Conservation (phyloP, 2,888 invertebrate genomes). For the Drosophila glabriapex region DNA sequence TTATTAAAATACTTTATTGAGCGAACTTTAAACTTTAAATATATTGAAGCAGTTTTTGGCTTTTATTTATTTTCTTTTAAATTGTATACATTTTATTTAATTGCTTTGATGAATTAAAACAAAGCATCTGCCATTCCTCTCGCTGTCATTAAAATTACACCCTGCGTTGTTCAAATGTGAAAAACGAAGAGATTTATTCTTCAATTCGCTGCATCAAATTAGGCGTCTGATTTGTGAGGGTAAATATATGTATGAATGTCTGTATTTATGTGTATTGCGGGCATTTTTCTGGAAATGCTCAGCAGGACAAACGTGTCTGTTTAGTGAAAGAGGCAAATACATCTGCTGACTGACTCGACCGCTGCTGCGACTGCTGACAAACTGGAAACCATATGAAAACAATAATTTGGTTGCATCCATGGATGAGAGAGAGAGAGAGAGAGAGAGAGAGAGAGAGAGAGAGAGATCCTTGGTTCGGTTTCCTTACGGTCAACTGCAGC, state of each 20-base stretch:
- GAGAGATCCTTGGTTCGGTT: constrained; percentile 24
- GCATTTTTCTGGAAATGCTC: constrained; percentile 45
- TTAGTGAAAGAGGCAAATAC: constrained; percentile 40
- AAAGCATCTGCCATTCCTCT: background rate
- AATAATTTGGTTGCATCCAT: constrained; percentile 64
- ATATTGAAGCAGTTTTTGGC: background rate
- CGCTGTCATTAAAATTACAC: background rate
- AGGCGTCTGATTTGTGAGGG: constrained; percentile 62
- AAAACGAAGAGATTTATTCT: constrained; percentile 24
- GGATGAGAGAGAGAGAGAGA: constrained; percentile 6
- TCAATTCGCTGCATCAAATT: constrained; percentile 56
- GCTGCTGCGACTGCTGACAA: constrained; percentile 58
- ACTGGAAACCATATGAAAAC: constrained; percentile 77
- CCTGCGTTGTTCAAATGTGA: background rate
- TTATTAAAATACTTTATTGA: background rate
- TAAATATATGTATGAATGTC: constrained; percentile 5
- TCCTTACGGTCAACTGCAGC: constrained; percentile 75
- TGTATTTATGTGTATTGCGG: constrained; percentile 33
- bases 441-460: too few relatives aligned
- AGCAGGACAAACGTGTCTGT: constrained; percentile 37
- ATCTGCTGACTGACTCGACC: constrained; percentile 56
- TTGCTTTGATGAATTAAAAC: background rate
- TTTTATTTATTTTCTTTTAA: background rate
- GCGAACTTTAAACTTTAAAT: background rate
- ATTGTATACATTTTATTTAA: background rate